A percentile compares a stretch with the other conserved stretches of the same genome.
Conservation (phyloP, 2,888 invertebrate genomes). For the Sarcophaga variegata region DNA sequence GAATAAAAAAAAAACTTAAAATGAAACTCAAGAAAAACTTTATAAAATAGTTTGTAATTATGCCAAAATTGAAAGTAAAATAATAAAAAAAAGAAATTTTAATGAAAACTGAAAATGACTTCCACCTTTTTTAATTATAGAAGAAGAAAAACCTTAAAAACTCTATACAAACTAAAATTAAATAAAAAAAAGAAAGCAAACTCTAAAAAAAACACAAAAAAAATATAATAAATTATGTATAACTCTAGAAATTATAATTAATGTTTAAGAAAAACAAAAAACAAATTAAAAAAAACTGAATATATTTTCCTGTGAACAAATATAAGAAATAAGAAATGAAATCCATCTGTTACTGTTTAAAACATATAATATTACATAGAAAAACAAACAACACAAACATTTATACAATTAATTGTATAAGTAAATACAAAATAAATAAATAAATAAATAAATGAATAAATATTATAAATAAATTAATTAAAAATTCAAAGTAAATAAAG, state of each 20-base stretch:
- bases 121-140: conserved; percentile 36
- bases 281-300: background rate
- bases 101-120: conserved; percentile 35
- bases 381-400: background rate
- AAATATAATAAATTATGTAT: background rate
- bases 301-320: conserved; percentile 13
- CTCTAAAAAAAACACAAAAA: conserved; percentile 10
- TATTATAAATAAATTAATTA: background rate
- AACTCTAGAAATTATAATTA: conserved; percentile 16
- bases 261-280: conserved; percentile 12
- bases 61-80: conserved; percentile 36
- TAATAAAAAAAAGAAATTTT: background rate
- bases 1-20: background rate
- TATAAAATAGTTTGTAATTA: conserved; percentile 15
- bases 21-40: background rate
- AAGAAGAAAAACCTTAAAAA: background rate
- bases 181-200: background rate
- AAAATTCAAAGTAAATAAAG: background rate
- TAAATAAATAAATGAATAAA: background rate
- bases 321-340: background rate
- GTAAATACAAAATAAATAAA: background rate
- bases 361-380: background rate
- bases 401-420: background rate
- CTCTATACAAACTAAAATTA: conserved; percentile 9
- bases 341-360: conserved; percentile 18